Conservation (phyloP, 2,888 invertebrate genomes). For the Saturnia japonica region DNA sequence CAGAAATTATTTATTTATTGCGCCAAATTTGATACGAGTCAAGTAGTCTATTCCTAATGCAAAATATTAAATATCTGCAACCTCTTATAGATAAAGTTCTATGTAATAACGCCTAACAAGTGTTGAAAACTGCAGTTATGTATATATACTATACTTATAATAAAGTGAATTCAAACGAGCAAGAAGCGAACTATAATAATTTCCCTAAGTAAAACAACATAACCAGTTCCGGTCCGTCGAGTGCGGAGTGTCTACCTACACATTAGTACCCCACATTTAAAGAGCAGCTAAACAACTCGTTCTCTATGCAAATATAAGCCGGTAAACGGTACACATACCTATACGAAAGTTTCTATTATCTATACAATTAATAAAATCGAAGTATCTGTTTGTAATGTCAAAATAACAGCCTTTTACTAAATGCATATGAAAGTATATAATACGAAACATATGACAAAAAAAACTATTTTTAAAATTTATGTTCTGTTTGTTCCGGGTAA, state of each 20-base stretch:
- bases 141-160: background rate
- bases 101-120: background rate
- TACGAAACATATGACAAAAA: no score
- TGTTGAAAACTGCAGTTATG: background rate
- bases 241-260: constrained; percentile 53
- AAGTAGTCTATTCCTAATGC: no score
- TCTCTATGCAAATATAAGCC: constrained; percentile 62
- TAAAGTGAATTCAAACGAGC: background rate
- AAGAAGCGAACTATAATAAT: constrained; percentile 37
- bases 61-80: background rate
- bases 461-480: no score
- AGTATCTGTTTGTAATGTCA: no score
- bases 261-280: constrained; percentile 58
- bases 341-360: constrained; percentile 46
- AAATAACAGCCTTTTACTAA: no score
- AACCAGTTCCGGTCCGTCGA: constrained; percentile 53
- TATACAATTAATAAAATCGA: no score
- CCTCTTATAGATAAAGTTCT: background rate
- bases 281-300: constrained; percentile 57
- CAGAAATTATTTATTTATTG: no score
- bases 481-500: no score
- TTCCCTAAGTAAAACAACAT: constrained; percentile 45
- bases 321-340: constrained; percentile 38
- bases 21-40: no score
- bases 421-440: no score